Base-by-base conservation (phyloP, 2,888 invertebrate genomes). In the Helicoverpa assulta region DNA sequence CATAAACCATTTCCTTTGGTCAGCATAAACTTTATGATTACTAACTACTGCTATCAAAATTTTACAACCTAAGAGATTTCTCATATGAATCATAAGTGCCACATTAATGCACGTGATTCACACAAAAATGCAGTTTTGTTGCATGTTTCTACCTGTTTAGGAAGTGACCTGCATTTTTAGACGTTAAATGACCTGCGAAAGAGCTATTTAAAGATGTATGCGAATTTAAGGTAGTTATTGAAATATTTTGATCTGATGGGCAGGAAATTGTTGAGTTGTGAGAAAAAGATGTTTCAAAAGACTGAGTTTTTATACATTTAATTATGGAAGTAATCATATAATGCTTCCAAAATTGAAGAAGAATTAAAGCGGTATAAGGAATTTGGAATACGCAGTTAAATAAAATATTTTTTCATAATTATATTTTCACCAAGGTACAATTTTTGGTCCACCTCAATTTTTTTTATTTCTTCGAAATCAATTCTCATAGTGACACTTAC, bases 81-180 rank as follows among this genome's bases (percentile, higher is more conserved):
- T 73, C 78, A 83, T 61, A 72, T 90, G 90, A 90, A 74, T 88
- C 88, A 89, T 79, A 82, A 66, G 65, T 72, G 78, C 60, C 64
- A 75, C 65, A 63, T 72, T 53, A 66, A 60, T 57, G 19, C 56
- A 57, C n/a, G 54, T 90, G 90, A 91, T 65, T 91, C 90, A 90
- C 76, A 65, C 82, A 90, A 87, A 89, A 89, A 90, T 90, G 89
- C 89, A 89, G 84, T 74, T 78, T 67, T 2, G 60, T 70, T 84
- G 80, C 84, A 74, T 68, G 77, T 76, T 64, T 54, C 60, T 72
- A 76, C 71, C 65, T 60, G 61, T 71, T 76, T 74, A 83, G 80
- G 83, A 84, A 77, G 70, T 50, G 64, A 50, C 52, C 64, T 76
- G 82, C 79, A 84, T 84, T 82, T 81, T 79, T 69, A 67, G 61